phyloP scores from a whole-genome alignment of 2,113 vertebrate genomes.

The Accipiter virgatus region DNA sequence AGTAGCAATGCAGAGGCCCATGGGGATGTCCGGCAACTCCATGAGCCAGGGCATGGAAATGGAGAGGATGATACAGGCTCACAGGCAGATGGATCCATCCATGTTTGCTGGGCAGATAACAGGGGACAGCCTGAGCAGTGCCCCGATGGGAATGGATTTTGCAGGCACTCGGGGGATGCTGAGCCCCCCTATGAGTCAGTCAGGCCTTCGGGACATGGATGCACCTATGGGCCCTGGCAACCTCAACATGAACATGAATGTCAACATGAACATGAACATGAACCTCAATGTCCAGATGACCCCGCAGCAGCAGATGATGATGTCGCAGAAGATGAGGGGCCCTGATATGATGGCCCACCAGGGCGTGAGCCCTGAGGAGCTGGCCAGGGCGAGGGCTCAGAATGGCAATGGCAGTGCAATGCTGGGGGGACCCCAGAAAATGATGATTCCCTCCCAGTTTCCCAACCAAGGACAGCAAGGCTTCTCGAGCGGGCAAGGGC shows the following conservation, averaged over 20 bases:
- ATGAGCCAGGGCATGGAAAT: slow-evolving; percentile 85
- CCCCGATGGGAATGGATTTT: slow-evolving; percentile 85
- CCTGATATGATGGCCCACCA: slow-evolving; percentile 75
- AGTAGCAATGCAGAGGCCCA: slow-evolving; percentile 80
- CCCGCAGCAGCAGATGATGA: slow-evolving; percentile 85
- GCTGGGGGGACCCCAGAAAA: slow-evolving; percentile 77
- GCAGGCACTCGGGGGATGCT: slow-evolving; percentile 83
- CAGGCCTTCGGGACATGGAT: slow-evolving; percentile 86
- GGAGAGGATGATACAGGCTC: slow-evolving; percentile 83
- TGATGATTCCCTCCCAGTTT: slow-evolving; percentile 83
- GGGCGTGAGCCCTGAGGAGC: slow-evolving; percentile 82
- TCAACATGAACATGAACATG: slow-evolving; percentile 87
- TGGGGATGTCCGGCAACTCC: slow-evolving; percentile 69
- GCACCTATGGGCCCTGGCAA: slow-evolving; percentile 81
- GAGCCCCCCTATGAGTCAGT: slow-evolving; percentile 82
- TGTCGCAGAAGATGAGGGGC: slow-evolving; percentile 88
- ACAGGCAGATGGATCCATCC: slow-evolving; percentile 79
- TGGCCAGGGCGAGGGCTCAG: slow-evolving; percentile 83
- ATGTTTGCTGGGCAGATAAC: slow-evolving; percentile 76
- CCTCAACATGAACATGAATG: slow-evolving; percentile 86
- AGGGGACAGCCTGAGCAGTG: slow-evolving; percentile 63
- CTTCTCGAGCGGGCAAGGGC: slow-evolving; percentile 77
- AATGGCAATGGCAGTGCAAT: slow-evolving; percentile 76
- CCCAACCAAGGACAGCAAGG: slow-evolving; percentile 79
- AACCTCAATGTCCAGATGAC: slow-evolving; percentile 89